Evolutionary conservation across 2,888 invertebrate genomes (phyloP).

Genomic region (Cinara cedri): DNA sequence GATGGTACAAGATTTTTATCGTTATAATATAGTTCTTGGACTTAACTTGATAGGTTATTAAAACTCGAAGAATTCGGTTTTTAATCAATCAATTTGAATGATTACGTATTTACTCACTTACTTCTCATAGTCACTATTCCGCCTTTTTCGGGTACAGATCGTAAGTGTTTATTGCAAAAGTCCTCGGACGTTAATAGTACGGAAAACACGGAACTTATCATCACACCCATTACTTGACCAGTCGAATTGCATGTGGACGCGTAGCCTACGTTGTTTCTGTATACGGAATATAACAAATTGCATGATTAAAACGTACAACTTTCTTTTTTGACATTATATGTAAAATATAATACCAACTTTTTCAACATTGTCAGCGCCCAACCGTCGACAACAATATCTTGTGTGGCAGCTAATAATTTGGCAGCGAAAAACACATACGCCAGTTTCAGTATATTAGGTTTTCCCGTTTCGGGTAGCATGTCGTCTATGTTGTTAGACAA

Average conservation of each 20-base stretch:
- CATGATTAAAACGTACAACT: neutral
- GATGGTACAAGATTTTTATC: too few relatives aligned
- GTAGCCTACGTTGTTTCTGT: constrained; percentile 90
- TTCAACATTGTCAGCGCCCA: constrained; percentile 54
- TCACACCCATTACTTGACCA: constrained; percentile 97
- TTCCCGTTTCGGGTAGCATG: constrained; percentile 16
- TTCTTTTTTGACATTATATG: too few relatives aligned
- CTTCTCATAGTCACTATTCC: constrained; percentile 24
- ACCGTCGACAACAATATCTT: constrained; percentile 53
- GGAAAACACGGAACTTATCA: constrained; percentile 94
- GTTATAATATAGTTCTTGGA: too few relatives aligned
- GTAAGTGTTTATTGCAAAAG: constrained; percentile 92
- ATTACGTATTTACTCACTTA: neutral
- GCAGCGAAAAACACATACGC: neutral
- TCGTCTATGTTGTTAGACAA: constrained; percentile 13
- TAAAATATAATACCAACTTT: constrained; percentile 49
- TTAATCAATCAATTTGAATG: too few relatives aligned
- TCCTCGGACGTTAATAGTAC: constrained; percentile 93
- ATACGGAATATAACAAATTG: constrained; percentile 59
- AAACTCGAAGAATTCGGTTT: too few relatives aligned
- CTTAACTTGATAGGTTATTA: too few relatives aligned
- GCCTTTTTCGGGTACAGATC: constrained; percentile 62
- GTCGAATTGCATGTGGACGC: constrained; percentile 99
- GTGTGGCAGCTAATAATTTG: constrained; percentile 22
- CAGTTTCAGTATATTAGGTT: constrained; percentile 22